These are phyloP conservation scores for Erebia epiphron DNA, from an alignment of 2,888 invertebrate species.

Conservation along the genomic window DNA sequence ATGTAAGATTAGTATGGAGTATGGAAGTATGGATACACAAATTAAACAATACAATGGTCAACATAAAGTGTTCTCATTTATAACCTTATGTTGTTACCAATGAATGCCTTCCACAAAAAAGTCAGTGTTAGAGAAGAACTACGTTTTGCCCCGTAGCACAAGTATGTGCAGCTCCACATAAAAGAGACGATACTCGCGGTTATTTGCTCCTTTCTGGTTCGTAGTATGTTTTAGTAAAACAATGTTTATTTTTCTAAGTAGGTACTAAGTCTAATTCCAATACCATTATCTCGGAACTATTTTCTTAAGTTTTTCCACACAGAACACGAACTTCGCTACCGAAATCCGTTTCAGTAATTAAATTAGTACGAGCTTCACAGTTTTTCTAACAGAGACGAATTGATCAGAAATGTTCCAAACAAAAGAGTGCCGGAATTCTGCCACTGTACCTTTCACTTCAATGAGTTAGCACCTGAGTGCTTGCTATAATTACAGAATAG, in stretches of 20 bases:
- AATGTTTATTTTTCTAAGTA: background rate
- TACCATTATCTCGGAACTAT: background rate
- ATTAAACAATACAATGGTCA: no score
- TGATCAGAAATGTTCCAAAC: slow-evolving; percentile 23
- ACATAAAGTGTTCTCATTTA: no score
- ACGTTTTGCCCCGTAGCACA: no score
- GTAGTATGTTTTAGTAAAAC: background rate
- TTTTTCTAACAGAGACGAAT: slow-evolving; percentile 37
- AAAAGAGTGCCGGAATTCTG: slow-evolving; percentile 21
- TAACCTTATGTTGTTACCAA: no score
- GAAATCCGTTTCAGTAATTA: slow-evolving; percentile 33
- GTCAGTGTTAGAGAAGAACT: no score
- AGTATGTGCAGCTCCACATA: no score
- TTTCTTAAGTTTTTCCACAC: slow-evolving; percentile 8
- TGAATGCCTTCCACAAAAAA: no score
- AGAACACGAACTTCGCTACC: slow-evolving; percentile 3
- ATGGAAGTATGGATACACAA: no score
- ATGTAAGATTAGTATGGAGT: no score
- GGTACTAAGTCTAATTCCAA: background rate
- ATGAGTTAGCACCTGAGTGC: background rate
- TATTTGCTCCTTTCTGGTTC: no score
- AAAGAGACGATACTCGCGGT: no score
- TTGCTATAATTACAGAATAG: no score
- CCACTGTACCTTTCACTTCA: slow-evolving; percentile 26
- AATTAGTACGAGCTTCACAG: slow-evolving; percentile 28